Percentiles rank a stretch among this genome's conserved stretches.
These are phyloP conservation scores for Stenolophus ochropezus DNA, from an alignment of 2,888 invertebrate genomes.

Conservation along the genomic window DNA sequence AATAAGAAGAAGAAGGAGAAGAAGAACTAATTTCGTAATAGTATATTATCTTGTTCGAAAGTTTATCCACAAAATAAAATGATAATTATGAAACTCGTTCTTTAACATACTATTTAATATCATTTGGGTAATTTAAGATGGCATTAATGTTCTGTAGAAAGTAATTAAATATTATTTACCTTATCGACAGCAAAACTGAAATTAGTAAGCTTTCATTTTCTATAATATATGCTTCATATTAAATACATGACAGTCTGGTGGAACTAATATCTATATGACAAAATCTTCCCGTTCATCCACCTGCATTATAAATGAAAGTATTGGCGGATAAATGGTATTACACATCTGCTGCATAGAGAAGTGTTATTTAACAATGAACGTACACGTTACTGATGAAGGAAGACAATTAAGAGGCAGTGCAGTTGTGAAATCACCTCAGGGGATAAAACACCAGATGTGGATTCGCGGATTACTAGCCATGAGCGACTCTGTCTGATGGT, in stretches of 20 bases:
- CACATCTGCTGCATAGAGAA: slow-evolving; percentile 2
- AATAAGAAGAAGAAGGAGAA: too few species aligned
- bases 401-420: slow-evolving; percentile 17
- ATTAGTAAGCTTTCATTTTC: background rate
- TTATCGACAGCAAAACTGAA: background rate
- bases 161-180: background rate
- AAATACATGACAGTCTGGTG: background rate
- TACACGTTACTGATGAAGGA: slow-evolving; percentile 23
- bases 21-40: too few species aligned
- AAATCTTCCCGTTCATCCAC: slow-evolving; percentile 3
- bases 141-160: too few species aligned
- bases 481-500: background rate
- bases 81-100: too few species aligned
- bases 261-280: slow-evolving; percentile 22
- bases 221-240: background rate
- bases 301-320: slow-evolving; percentile 12
- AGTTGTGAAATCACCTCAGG: slow-evolving; percentile 18
- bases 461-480: background rate
- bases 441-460: slow-evolving; percentile 22
- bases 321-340: background rate
- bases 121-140: too few species aligned
- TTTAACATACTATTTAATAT: too few species aligned
- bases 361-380: slow-evolving; percentile 16
- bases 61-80: too few species aligned
- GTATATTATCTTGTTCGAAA: too few species aligned